These are phyloP conservation scores for Chamaetylas fuelleborni DNA, from an alignment of 2,113 vertebrate species.

Conservation along the genomic window DNA sequence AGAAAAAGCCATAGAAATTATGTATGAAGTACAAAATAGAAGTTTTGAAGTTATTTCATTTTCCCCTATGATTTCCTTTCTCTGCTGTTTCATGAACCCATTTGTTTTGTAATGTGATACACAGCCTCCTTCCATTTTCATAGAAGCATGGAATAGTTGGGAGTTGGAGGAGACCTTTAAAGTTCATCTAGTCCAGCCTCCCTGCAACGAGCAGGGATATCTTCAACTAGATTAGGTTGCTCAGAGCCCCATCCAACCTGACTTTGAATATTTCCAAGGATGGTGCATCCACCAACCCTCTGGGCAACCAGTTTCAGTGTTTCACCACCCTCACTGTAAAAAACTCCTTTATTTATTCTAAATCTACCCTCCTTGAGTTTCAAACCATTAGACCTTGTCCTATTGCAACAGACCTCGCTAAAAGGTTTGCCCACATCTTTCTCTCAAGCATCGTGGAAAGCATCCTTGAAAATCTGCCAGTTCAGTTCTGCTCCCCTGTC, in stretches of 20 bases:
- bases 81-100: not conserved
- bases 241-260: not conserved
- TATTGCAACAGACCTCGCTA: accelerated
- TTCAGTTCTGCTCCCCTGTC: not conserved
- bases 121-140: not conserved
- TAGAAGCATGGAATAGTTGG: not conserved
- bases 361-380: not conserved
- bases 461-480: not conserved
- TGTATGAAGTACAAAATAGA: not conserved
- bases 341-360: not conserved
- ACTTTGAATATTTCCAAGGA: not conserved
- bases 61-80: not conserved
- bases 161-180: not conserved
- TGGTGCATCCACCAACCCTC: not conserved
- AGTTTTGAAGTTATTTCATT: not conserved
- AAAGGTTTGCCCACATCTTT: not conserved
- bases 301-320: not conserved
- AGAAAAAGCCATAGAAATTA: not conserved
- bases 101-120: not conserved
- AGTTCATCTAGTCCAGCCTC: not conserved
- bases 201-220: not conserved
- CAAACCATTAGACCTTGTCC: not conserved
- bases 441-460: not conserved
- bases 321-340: not conserved
- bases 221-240: not conserved